phyloP scores from a whole-genome alignment of 2,797 vertebrate species.

The Scyliorhinus canicula region DNA sequence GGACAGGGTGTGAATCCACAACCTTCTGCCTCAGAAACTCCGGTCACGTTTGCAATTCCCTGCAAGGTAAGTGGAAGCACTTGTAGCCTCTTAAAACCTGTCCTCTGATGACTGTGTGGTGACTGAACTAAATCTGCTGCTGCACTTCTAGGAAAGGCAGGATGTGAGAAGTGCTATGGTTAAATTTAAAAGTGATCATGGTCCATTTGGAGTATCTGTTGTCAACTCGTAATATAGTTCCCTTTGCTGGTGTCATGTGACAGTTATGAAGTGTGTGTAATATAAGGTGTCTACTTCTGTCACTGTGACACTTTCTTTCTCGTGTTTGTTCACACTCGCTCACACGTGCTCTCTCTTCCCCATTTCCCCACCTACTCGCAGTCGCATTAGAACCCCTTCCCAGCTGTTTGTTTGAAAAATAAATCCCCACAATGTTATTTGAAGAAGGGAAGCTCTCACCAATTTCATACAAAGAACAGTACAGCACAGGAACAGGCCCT shows the following conservation, averaged over 20 bases:
- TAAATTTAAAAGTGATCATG: not conserved
- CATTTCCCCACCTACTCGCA: too few relatives aligned
- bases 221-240: not conserved
- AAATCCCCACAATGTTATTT: not conserved
- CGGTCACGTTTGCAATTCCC: not conserved
- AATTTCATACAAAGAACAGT: too few relatives aligned
- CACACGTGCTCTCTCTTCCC: not conserved
- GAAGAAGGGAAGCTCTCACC: not conserved
- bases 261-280: not conserved
- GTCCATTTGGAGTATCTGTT: not conserved
- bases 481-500: too few relatives aligned
- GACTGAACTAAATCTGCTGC: not conserved
- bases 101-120: not conserved
- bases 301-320: too few relatives aligned
- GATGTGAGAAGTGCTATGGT: not conserved
- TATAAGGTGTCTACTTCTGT: not conserved
- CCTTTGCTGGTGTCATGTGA: not conserved
- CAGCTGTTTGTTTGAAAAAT: too few relatives aligned
- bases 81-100: not conserved
- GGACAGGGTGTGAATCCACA: not conserved
- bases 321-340: too few relatives aligned
- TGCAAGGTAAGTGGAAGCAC: not conserved
- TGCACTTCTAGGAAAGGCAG: slow-evolving; percentile 8
- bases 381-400: not conserved
- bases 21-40: not conserved